These are phyloP conservation scores for Panonychus citri DNA, from an alignment of 1,140 invertebrate species.

Conservation along the genomic window DNA sequence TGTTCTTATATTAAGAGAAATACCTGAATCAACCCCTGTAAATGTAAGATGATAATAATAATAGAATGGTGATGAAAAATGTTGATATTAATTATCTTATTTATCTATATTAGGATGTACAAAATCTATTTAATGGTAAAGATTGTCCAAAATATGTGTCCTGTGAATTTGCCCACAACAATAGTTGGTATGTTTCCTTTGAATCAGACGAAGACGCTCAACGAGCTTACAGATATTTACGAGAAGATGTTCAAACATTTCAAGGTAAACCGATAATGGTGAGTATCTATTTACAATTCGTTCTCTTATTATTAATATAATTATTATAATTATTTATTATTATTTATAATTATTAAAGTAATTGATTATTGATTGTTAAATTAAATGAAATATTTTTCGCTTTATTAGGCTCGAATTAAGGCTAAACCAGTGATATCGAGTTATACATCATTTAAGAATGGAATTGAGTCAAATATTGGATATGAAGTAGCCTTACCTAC, in stretches of 20 bases:
- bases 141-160: slow-evolving; percentile 61
- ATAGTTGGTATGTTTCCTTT: slow-evolving; percentile 80
- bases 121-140: slow-evolving; percentile 57
- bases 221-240: slow-evolving; percentile 57
- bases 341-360: too few relatives aligned
- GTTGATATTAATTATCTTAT: not conserved
- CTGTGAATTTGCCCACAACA: slow-evolving; percentile 74
- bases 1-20: slow-evolving; percentile 71
- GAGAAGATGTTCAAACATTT: slow-evolving; percentile 52
- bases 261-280: slow-evolving; percentile 61
- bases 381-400: too few relatives aligned
- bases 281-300: not conserved
- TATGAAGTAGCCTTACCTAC: too few relatives aligned
- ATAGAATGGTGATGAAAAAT: not conserved
- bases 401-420: too few relatives aligned
- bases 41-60: slow-evolving; percentile 30
- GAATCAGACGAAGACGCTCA: slow-evolving; percentile 78
- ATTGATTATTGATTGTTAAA: too few relatives aligned
- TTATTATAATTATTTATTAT: too few relatives aligned
- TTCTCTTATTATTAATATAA: too few relatives aligned
- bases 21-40: slow-evolving; percentile 52
- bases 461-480: too few relatives aligned
- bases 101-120: slow-evolving; percentile 20
- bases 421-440: too few relatives aligned
- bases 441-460: too few relatives aligned